Percentiles rank a stretch among this genome's conserved stretches.
These are phyloP conservation scores for Eupelmus urozonus DNA, from an alignment of 2,888 invertebrate genomes.

Conservation along the genomic window DNA sequence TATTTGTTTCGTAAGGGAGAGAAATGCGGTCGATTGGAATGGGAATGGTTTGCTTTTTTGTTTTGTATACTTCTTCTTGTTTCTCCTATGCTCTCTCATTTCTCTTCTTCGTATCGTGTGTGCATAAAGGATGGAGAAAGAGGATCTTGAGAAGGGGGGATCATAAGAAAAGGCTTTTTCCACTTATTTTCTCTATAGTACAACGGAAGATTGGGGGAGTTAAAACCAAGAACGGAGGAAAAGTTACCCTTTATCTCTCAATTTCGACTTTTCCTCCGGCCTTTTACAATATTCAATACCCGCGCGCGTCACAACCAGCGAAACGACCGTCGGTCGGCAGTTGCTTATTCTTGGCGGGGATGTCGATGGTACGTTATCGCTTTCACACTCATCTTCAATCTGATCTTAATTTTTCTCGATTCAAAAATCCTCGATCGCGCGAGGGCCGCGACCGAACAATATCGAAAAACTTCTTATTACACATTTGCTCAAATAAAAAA, in stretches of 20 bases:
- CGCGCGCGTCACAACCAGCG: slow-evolving; percentile 61
- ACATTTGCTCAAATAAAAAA: slow-evolving; percentile 39
- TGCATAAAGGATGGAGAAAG: slow-evolving; percentile 31
- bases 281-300: slow-evolving; percentile 33
- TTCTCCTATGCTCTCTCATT: slow-evolving; percentile 44
- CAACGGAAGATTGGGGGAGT: slow-evolving; percentile 27
- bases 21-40: slow-evolving; percentile 61
- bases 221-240: slow-evolving; percentile 32
- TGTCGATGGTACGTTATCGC: slow-evolving; percentile 58
- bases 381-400: slow-evolving; percentile 19
- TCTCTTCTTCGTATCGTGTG: slow-evolving; percentile 24
- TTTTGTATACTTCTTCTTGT: slow-evolving; percentile 41
- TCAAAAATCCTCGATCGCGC: slow-evolving; percentile 10
- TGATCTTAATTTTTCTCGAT: background rate
- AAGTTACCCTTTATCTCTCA: background rate
- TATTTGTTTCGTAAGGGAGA: slow-evolving; percentile 20
- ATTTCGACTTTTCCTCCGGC: slow-evolving; percentile 14
- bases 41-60: no score
- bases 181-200: slow-evolving; percentile 15
- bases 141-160: slow-evolving; percentile 30
- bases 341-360: slow-evolving; percentile 63
- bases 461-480: slow-evolving; percentile 8
- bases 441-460: slow-evolving; percentile 6
- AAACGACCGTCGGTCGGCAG: slow-evolving; percentile 65
- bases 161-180: slow-evolving; percentile 45